phyloP scores from a whole-genome alignment of 2,888 invertebrate genomes.

The Ctena decussata region DNA sequence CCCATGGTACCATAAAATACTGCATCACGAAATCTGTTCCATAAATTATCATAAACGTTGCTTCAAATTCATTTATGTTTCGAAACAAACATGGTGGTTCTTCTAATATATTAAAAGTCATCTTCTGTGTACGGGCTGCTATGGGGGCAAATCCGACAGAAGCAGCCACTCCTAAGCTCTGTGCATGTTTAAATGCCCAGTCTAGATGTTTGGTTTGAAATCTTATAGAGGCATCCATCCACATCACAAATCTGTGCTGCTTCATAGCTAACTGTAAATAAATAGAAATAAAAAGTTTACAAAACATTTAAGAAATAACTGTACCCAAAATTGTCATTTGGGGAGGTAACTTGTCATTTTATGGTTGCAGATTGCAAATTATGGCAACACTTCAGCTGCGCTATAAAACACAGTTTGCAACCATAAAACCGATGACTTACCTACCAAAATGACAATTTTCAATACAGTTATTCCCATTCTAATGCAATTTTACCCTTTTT shows the following conservation, averaged over 20 bases:
- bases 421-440: too few relatives aligned
- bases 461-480: too few relatives aligned
- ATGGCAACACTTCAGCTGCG: too few relatives aligned
- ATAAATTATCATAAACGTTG: conserved; percentile 55
- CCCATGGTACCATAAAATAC: conserved; percentile 58
- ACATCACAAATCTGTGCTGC: conserved; percentile 56
- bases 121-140: conserved; percentile 45
- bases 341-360: too few relatives aligned
- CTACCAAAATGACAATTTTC: too few relatives aligned
- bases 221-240: conserved; percentile 64
- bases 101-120: conserved; percentile 45
- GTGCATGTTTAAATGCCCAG: conserved; percentile 28
- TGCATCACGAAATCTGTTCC: conserved; percentile 48
- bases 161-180: conserved; percentile 42
- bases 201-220: conserved; percentile 49
- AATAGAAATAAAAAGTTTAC: too few relatives aligned
- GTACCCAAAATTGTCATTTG: too few relatives aligned
- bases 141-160: conserved; percentile 40
- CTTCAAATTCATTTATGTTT: conserved; percentile 56
- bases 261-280: conserved; percentile 47
- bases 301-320: too few relatives aligned
- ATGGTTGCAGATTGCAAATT: too few relatives aligned
- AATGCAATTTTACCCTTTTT: too few relatives aligned
- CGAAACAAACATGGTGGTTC: conserved; percentile 53
- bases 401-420: too few relatives aligned